phyloP scores from a whole-genome alignment of 2,888 invertebrate genomes.

The Pandemis cinnamomeana region DNA sequence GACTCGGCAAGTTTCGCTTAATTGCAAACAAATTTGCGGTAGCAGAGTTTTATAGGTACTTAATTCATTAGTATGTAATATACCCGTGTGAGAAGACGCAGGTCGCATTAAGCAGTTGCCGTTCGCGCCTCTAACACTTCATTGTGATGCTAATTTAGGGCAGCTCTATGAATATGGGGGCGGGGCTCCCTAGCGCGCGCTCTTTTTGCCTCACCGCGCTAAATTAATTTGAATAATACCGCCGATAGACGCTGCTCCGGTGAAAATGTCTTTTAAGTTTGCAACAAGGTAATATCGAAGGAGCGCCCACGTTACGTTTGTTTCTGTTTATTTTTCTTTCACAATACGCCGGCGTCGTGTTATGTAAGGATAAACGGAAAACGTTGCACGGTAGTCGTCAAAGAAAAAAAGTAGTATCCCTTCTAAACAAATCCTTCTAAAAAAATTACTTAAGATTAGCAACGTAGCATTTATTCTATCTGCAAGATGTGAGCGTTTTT shows the following conservation, averaged over 20 bases:
- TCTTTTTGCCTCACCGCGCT: slow-evolving; percentile 81
- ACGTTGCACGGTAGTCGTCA: not conserved
- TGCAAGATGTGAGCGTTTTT: not conserved
- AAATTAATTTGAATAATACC: slow-evolving; percentile 84
- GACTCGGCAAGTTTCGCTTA: slow-evolving; percentile 51
- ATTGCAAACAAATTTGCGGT: slow-evolving; percentile 70
- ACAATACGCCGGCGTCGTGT: not conserved
- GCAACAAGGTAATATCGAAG: slow-evolving; percentile 66
- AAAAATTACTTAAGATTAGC: not conserved
- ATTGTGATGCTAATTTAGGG: slow-evolving; percentile 84
- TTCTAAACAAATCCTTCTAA: no score
- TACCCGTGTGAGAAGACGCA: slow-evolving; percentile 76
- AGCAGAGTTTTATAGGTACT: slow-evolving; percentile 69
- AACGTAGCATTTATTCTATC: not conserved
- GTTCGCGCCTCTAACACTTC: slow-evolving; percentile 77
- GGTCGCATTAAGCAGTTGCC: slow-evolving; percentile 77
- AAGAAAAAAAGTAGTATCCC: not conserved
- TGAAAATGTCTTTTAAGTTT: slow-evolving; percentile 80
- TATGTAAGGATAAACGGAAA: slow-evolving; percentile 6
- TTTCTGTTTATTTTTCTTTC: slow-evolving; percentile 3
- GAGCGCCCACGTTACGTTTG: slow-evolving; percentile 12
- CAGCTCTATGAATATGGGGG: slow-evolving; percentile 82
- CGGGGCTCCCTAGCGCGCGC: slow-evolving; percentile 70
- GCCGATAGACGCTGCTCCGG: slow-evolving; percentile 75
- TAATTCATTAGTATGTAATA: slow-evolving; percentile 78